These are phyloP conservation scores for Chrysolophus pictus DNA, from an alignment of 2,797 vertebrate species.

Conservation along the genomic window DNA sequence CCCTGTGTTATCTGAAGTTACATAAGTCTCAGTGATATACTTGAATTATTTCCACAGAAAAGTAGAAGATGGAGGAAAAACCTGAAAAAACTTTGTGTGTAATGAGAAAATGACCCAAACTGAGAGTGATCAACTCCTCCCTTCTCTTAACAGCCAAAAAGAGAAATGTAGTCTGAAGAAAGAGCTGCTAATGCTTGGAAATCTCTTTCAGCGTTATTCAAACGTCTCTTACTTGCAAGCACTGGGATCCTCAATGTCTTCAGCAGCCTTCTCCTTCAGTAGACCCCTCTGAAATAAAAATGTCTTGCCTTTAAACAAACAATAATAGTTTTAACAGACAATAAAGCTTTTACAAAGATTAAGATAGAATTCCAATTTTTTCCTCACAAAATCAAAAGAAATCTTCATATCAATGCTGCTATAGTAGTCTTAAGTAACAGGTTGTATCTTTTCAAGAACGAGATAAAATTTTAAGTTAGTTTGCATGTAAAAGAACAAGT, in stretches of 20 bases:
- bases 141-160: not conserved
- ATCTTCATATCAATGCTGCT: not conserved
- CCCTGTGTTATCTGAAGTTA: not conserved
- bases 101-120: not conserved
- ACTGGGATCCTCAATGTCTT: slow-evolving; percentile 89
- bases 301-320: slow-evolving; percentile 16
- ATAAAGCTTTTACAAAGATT: not conserved
- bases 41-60: not conserved
- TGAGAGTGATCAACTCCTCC: not conserved
- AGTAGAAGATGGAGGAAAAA: not conserved
- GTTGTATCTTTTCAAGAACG: not conserved
- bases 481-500: not conserved
- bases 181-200: not conserved
- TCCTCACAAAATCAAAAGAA: not conserved
- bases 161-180: not conserved
- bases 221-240: slow-evolving; percentile 84
- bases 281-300: slow-evolving; percentile 78
- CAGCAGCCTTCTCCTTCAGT: slow-evolving; percentile 77
- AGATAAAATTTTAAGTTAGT: not conserved
- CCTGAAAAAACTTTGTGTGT: not conserved
- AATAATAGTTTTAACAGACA: not conserved
- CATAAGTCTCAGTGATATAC: not conserved
- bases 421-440: not conserved
- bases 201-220: not conserved
- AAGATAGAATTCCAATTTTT: not conserved